Conservation (phyloP, 1,140 invertebrate species). For the Bursaphelenchus mucronatus region DNA sequence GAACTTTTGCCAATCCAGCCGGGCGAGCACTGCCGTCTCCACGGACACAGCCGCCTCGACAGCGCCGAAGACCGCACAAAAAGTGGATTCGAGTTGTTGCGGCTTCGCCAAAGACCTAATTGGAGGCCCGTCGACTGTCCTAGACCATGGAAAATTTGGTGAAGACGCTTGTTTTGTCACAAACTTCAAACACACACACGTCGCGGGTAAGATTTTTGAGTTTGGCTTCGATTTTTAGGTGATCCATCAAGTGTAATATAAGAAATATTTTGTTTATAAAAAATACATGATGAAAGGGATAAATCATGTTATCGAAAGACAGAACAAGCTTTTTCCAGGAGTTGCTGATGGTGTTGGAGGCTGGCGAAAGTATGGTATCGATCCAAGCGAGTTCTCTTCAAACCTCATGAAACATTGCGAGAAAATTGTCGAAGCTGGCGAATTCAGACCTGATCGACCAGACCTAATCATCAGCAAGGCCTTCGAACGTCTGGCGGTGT, state of each 20-base stretch:
- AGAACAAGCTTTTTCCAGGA: conserved; percentile 66
- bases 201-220: conserved; percentile 72
- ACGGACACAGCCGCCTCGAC: conserved; percentile 15
- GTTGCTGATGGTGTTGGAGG: conserved; percentile 96
- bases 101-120: conserved; percentile 81
- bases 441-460: conserved; percentile 78
- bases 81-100: conserved; percentile 70
- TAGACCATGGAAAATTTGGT: conserved; percentile 82
- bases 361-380: conserved; percentile 93
- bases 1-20: conserved; percentile 1
- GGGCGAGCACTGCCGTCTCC: conserved; percentile 15
- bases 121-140: conserved; percentile 67
- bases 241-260: not conserved
- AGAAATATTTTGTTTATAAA: not conserved
- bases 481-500: conserved; percentile 61
- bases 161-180: conserved; percentile 93
- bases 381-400: conserved; percentile 88
- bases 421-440: conserved; percentile 76
- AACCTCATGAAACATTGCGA: conserved; percentile 89
- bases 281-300: too few species aligned
- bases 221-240: conserved; percentile 15
- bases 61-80: not conserved
- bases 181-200: conserved; percentile 78
- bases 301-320: too few species aligned
- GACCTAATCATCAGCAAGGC: conserved; percentile 78